Conservation (phyloP, 2,113 vertebrate species). For the Anhinga rufa region DNA sequence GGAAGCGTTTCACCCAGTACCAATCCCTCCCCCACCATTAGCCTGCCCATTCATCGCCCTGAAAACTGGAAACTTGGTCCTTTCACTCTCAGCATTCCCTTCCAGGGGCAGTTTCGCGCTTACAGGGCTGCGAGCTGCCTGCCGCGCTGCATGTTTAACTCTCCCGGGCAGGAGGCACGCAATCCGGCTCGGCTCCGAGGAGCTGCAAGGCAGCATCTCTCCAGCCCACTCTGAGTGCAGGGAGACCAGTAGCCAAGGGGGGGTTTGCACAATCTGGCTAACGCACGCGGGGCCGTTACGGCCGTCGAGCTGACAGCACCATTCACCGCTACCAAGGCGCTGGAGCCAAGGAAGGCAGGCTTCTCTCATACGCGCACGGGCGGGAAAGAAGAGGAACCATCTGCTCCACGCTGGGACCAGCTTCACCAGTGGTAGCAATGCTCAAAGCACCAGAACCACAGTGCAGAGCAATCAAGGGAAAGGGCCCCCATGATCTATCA, state of each 20-base stretch:
- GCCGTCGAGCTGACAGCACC: not conserved
- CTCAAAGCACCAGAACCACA: not conserved
- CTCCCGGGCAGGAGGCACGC: not conserved
- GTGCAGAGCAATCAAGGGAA: too few species aligned
- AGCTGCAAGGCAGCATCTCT: not conserved
- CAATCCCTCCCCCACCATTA: not conserved
- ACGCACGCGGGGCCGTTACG: fast-evolving
- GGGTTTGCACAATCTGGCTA: not conserved
- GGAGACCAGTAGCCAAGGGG: not conserved
- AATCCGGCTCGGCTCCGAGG: too few species aligned
- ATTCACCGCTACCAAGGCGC: not conserved
- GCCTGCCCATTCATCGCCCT: not conserved
- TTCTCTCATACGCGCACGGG: not conserved
- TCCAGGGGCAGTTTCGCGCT: not conserved
- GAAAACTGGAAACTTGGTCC: not conserved
- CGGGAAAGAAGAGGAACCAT: too few species aligned
- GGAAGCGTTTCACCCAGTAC: not conserved
- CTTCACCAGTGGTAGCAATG: not conserved
- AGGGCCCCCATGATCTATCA: not conserved
- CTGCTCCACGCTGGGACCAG: not conserved
- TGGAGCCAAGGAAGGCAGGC: not conserved
- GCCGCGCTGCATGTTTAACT: not conserved
- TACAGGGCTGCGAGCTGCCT: not conserved
- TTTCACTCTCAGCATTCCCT: not conserved
- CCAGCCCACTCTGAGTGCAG: fast-evolving